Evolutionary conservation across 2,888 invertebrate genomes (phyloP).

Genomic region (Thera obeliscata): DNA sequence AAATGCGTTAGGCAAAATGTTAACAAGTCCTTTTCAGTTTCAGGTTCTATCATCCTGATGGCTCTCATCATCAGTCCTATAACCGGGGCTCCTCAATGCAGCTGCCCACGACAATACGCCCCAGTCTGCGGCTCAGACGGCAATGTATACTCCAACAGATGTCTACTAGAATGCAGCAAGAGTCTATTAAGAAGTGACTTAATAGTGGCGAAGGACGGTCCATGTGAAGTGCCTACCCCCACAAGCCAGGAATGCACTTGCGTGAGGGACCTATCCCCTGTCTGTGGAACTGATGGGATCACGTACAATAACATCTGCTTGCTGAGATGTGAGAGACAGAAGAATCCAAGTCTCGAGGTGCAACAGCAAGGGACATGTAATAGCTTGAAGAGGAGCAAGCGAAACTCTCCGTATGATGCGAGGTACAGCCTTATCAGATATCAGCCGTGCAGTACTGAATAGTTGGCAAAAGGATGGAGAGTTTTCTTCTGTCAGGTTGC

Average conservation of each 20-base stretch:
- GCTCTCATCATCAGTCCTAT: constrained; percentile 12
- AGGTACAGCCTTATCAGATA: constrained; percentile 14
- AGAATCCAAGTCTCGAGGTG: constrained; percentile 21
- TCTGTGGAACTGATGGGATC: constrained; percentile 31
- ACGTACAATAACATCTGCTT: constrained; percentile 30
- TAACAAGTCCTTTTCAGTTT: constrained; percentile 6
- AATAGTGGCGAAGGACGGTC: constrained; percentile 6
- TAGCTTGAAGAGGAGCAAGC: constrained; percentile 16
- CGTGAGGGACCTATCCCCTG: constrained; percentile 3
- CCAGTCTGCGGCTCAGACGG: constrained; percentile 36
- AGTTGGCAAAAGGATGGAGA: not conserved
- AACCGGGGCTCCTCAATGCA: constrained; percentile 12
- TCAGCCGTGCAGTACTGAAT: constrained; percentile 12
- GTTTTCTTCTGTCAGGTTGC: not conserved
- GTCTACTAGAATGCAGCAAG: constrained; percentile 28
- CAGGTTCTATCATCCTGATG: constrained; percentile 20
- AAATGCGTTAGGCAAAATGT: not conserved
- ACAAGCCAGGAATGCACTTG: constrained; percentile 13
- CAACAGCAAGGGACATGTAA: constrained; percentile 20
- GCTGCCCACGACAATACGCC: constrained; percentile 15
- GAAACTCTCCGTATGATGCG: constrained; percentile 1
- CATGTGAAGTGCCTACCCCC: not conserved
- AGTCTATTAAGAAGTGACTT: constrained; percentile 17
- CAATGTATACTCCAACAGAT: constrained; percentile 24
- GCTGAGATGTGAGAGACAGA: constrained; percentile 25